Conservation (phyloP, 2,797 vertebrate species). For the Streptopelia turtur region DNA sequence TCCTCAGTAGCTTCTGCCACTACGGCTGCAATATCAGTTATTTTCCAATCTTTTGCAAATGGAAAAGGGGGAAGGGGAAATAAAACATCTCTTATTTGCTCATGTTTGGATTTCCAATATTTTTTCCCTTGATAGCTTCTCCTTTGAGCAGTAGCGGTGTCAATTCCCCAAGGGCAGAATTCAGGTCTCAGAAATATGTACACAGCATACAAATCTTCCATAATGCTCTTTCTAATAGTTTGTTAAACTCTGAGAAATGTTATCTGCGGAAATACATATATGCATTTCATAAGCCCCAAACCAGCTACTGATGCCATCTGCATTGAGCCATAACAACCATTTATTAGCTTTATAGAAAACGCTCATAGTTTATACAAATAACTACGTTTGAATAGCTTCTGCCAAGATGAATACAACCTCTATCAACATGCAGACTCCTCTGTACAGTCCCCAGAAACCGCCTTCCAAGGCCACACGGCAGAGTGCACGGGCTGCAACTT, state of each 20-base stretch:
- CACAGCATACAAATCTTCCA: slow-evolving; percentile 44
- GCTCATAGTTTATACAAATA: neutral
- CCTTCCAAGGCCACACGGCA: neutral
- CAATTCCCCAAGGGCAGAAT: slow-evolving; percentile 54
- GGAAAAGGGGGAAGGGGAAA: slow-evolving; percentile 31
- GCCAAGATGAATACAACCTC: neutral
- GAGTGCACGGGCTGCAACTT: neutral
- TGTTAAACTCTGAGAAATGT: slow-evolving; percentile 43
- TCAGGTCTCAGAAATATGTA: slow-evolving; percentile 44
- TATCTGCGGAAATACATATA: slow-evolving; percentile 40
- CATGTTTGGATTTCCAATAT: slow-evolving; percentile 50
- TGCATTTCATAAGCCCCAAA: slow-evolving; percentile 33
- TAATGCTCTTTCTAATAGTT: slow-evolving; percentile 48
- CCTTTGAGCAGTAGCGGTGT: slow-evolving; percentile 49
- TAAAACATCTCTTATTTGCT: slow-evolving; percentile 52
- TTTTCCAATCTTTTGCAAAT: slow-evolving; percentile 57
- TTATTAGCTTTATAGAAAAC: slow-evolving; percentile 2
- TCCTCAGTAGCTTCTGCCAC: slow-evolving; percentile 14
- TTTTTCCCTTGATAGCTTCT: slow-evolving; percentile 58
- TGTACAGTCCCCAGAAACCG: neutral
- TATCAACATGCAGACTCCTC: neutral
- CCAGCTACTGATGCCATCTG: slow-evolving; percentile 8
- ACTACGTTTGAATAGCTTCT: neutral
- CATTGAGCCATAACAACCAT: neutral
- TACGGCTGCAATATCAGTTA: slow-evolving; percentile 12